These are phyloP conservation scores for Campoplex nolae DNA, from an alignment of 2,888 invertebrate species.

Conservation along the genomic window DNA sequence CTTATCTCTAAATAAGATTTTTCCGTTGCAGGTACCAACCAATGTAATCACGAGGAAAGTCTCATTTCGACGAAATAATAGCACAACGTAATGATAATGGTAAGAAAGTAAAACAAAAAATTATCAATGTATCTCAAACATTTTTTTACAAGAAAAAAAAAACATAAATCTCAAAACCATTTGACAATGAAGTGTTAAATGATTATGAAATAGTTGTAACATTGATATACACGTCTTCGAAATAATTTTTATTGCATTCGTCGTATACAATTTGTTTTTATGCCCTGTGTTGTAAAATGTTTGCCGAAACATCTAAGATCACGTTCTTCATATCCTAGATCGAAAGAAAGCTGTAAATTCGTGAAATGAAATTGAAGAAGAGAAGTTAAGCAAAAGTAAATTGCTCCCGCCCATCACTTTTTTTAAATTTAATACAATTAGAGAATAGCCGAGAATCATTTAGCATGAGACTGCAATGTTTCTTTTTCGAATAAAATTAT, in stretches of 20 bases:
- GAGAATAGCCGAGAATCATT: neutral
- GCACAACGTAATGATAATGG: neutral
- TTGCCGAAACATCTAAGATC: neutral
- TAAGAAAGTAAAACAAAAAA: neutral
- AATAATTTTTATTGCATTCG: neutral
- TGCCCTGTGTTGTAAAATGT: neutral
- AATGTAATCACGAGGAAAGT: slow-evolving; percentile 29
- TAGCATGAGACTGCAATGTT: neutral
- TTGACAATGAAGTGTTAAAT: neutral
- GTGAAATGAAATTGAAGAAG: neutral
- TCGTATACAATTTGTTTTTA: neutral
- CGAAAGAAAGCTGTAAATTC: slow-evolving; percentile 1
- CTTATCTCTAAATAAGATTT: slow-evolving; percentile 58
- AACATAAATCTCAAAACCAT: neutral
- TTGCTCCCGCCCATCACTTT: neutral
- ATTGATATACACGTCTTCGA: no score
- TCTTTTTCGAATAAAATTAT: neutral
- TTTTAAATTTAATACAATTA: neutral
- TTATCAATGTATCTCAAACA: neutral
- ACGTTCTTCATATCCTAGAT: slow-evolving; percentile 4
- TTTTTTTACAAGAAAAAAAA: neutral
- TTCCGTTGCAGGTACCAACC: slow-evolving; percentile 36
- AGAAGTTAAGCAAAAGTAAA: neutral
- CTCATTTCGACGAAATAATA: slow-evolving; percentile 25
- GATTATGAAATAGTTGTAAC: neutral